Evolutionary conservation across 2,797 vertebrate genomes (phyloP).

Genomic region (Tympanoctomys barrerae): DNA sequence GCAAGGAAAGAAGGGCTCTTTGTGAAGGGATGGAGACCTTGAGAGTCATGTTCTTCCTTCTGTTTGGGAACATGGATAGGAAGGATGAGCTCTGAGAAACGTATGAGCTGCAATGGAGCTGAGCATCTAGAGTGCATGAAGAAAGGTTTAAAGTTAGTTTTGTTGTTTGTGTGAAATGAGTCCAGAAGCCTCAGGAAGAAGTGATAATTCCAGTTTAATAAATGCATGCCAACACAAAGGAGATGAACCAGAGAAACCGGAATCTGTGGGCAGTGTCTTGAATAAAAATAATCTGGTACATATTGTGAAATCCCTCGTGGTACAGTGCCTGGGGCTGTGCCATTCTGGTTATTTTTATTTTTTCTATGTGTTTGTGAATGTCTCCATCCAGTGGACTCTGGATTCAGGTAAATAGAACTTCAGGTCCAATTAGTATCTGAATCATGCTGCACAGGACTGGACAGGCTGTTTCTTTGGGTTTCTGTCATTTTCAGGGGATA

Average conservation of each 20-base stretch:
- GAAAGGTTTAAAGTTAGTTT: not conserved
- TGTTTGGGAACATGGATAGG: not conserved
- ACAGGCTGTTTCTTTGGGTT: not conserved
- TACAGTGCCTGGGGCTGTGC: not conserved
- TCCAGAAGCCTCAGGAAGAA: not conserved
- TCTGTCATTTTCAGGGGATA: not conserved
- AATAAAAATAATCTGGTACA: constrained; percentile 40
- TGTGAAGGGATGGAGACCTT: not conserved
- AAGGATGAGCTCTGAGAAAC: constrained; percentile 44
- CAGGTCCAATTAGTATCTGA: not conserved
- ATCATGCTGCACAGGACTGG: not conserved
- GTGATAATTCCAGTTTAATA: constrained; percentile 49
- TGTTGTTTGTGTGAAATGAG: not conserved
- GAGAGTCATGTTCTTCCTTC: not conserved
- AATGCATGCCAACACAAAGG: constrained; percentile 24
- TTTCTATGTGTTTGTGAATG: not conserved
- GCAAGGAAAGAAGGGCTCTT: constrained; percentile 21
- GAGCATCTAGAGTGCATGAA: not conserved
- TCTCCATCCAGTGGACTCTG: not conserved
- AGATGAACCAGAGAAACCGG: constrained; percentile 65
- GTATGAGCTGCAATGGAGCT: not conserved
- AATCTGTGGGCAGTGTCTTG: constrained; percentile 15
- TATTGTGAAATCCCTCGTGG: constrained; percentile 35
- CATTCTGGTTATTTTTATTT: not conserved
- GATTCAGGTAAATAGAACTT: not conserved